Evolutionary conservation across 53 echinoderm and acorn worm genomes (phyloP).

Genomic region (Temnopleurus reevesii): DNA sequence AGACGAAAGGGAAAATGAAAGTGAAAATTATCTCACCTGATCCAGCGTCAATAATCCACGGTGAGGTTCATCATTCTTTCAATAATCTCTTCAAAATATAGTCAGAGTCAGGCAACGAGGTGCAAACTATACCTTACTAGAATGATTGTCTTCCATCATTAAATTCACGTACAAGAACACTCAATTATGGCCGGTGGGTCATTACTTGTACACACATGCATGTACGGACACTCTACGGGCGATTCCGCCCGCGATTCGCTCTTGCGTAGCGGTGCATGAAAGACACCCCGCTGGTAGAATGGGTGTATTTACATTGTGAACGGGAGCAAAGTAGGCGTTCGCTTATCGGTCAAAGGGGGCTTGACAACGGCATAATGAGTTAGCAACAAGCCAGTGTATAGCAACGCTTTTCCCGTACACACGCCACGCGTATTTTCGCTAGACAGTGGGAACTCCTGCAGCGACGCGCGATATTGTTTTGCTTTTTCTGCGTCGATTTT

Average conservation of each 20-base stretch:
- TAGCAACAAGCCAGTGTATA: slow-evolving; percentile 64
- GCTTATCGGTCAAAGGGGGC: slow-evolving; percentile 46
- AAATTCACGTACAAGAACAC: too few species aligned
- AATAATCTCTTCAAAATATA: too few species aligned
- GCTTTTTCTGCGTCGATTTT: not conserved
- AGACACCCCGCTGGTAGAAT: not conserved
- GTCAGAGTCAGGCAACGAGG: too few species aligned
- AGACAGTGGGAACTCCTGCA: not conserved
- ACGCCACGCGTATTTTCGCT: slow-evolving; percentile 31
- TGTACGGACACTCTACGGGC: not conserved
- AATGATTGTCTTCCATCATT: too few species aligned
- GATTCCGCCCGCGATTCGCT: slow-evolving; percentile 24
- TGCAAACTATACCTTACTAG: too few species aligned
- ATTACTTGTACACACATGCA: not conserved
- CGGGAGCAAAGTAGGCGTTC: not conserved
- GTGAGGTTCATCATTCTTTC: too few species aligned
- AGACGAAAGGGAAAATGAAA: too few species aligned
- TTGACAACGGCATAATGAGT: slow-evolving; percentile 67
- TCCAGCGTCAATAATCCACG: too few species aligned
- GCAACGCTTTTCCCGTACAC: slow-evolving; percentile 62
- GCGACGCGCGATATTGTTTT: not conserved
- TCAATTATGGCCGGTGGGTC: too few species aligned
- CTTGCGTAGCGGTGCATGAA: not conserved
- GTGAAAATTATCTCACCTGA: too few species aligned
- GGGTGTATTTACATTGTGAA: slow-evolving; percentile 28